Base-by-base conservation (phyloP, 2,797 vertebrate species). In the Salmo trutta region DNA sequence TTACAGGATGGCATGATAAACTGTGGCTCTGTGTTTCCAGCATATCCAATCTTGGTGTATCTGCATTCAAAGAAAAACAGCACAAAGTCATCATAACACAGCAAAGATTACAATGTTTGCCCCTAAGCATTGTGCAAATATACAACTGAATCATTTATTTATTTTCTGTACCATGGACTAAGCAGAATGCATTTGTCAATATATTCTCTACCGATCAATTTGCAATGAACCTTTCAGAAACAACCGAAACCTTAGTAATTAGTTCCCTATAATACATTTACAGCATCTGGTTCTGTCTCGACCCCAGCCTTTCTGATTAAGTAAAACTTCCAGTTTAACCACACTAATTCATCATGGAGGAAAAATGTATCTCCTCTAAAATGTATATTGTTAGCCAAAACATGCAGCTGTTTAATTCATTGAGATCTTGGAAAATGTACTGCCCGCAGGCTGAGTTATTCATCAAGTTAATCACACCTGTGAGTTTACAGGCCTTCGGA, bases 1-100 rank as follows among this genome's bases (percentile, higher is more conserved):
- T 97, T 90, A 97, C 96, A 97, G 85, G 96, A 96, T 10, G 96
- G 96, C 75, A 97, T 96, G 92, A 97, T 97, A 90, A 97, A 97
- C 90, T 97, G 96, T 47, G 41, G 41, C 41, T 47, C 41, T 47
- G 41, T 47, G 41, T 47, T 47, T 47, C 41, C 41, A 47, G 41
- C 41, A 47, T 14, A 47, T 47, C 41, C 41, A 47, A 47, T 14
- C 93, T 97, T 97, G 0, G 95, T 96, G 71, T 96, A 97, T 85
- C 96, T 97, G 91, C 75, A 91, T 90, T 64, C 16, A 78, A 83
- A 88, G 56, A 79, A n/a, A 56, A 72, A 47, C 41, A 47, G 12
- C 41, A 68, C 24, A 72, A 33, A 29, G 70, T 64, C 24, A 53
- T 47, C n/a, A 33, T 14, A 54, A 8, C 10, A 47, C 10, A 47